Percentiles rank a stretch among this genome's conserved stretches.
These are phyloP conservation scores for Drosophila arizonae DNA, from an alignment of 1,140 invertebrate species.

Conservation along the genomic window DNA sequence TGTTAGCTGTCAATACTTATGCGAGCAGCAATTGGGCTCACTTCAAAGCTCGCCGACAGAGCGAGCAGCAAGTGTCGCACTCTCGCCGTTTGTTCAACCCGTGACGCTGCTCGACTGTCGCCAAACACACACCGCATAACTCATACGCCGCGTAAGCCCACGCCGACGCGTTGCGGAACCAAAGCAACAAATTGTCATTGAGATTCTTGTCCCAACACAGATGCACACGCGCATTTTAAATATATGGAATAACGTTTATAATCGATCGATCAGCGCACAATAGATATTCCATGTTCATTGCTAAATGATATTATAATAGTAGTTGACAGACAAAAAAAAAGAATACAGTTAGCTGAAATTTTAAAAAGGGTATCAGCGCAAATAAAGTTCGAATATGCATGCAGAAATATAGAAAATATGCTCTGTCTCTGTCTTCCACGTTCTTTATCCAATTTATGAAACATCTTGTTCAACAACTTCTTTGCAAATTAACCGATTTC, in stretches of 20 bases:
- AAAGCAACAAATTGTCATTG: constrained; percentile 35
- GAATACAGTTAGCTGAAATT: too few species aligned
- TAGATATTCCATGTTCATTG: too few species aligned
- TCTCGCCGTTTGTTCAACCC: constrained; percentile 52
- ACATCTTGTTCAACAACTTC: too few species aligned
- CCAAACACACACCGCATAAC: constrained; percentile 41
- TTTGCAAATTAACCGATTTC: too few species aligned
- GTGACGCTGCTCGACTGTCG: constrained; percentile 28
- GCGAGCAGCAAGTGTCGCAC: constrained; percentile 61
- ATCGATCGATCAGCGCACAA: neutral
- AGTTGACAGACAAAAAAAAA: too few species aligned
- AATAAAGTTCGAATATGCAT: too few species aligned
- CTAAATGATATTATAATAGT: too few species aligned
- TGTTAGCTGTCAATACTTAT: constrained; percentile 70
- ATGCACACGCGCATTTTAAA: constrained; percentile 3
- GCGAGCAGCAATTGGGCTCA: constrained; percentile 58
- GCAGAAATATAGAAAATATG: too few species aligned
- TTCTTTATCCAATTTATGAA: too few species aligned
- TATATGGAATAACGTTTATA: neutral
- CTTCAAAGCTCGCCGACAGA: constrained; percentile 61
- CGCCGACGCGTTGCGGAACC: constrained; percentile 33
- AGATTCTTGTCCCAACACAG: constrained; percentile 29
- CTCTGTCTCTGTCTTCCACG: too few species aligned
- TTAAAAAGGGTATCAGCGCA: too few species aligned
- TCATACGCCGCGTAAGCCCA: constrained; percentile 69